Base-by-base conservation (phyloP, 2,888 invertebrate genomes). In the Tineola bisselliella region DNA sequence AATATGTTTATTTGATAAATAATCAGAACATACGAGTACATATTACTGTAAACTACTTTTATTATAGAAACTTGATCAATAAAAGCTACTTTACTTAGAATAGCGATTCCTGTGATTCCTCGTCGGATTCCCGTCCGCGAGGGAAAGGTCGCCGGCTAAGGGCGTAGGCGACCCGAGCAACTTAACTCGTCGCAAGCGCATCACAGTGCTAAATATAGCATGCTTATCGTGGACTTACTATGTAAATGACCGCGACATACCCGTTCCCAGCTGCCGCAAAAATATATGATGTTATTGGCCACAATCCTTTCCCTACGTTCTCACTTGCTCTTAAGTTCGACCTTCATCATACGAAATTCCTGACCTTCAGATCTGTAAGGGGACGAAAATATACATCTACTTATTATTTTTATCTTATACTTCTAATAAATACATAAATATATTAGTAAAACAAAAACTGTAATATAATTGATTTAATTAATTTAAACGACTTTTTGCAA, bases 221-320 rank as follows among this genome's bases (percentile, higher is more conserved):
- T 76, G 81, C 82, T 86, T 84, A 86, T 86, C 84, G 80, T 66
- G 72, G 73, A 78, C 81, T 82, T 82, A 81, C 81, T 82, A 84
- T 84, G 84, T 83, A 84, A 84, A 86, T 83, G 84, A 81, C 83
- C 81, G 82, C 81, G 79, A 81, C 81, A 78, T 76, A 77, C 76
- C 68, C 77, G 72, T 70, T 69, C 76, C 79, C 81, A 82, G 81
- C 81, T 81, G 82, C 81, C 68, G 48, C 17, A 17, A 48, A 44
- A 8, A 38, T 38, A 38, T 25, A 25, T 25, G 25, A 25, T 25
- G 6, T 25, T 25, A 25, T 6, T 25, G 6, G 25, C 25, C 25
- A 4, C 6, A 25, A 25, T 25, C 25, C 2, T 25, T 25, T 25
- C 25, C 6, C 2, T 25, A 25, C 6, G 4, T 4, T 25, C 6